These are phyloP conservation scores for Oophaga sylvatica DNA, from an alignment of 2,797 vertebrate genomes.

Conservation along the genomic window DNA sequence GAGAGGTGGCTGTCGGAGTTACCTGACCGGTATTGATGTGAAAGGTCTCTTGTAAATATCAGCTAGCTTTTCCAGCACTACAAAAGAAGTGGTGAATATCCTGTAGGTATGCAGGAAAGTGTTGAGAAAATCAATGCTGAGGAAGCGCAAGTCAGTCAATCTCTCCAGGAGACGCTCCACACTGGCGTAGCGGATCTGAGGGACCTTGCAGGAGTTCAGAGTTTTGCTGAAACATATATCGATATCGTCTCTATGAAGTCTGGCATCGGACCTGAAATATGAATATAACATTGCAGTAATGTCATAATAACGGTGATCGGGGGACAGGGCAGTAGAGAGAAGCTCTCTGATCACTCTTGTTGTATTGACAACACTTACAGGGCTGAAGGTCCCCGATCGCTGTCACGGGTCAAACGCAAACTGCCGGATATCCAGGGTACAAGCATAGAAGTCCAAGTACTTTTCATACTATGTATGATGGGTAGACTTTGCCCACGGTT, in stretches of 20 bases:
- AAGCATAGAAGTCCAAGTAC: background rate
- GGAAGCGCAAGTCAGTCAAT: conserved; percentile 93
- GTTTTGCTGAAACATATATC: conserved; percentile 99
- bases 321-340: background rate
- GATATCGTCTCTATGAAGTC: conserved; percentile 95
- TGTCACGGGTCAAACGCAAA: background rate
- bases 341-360: background rate
- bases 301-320: background rate
- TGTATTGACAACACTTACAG: background rate
- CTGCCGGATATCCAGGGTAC: no score
- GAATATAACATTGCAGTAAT: conserved; percentile 42
- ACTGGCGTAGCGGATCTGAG: conserved; percentile 95
- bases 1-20: conserved; percentile 12
- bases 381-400: background rate
- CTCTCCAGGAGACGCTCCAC: conserved; percentile 94
- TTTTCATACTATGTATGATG: background rate
- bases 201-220: conserved; percentile 98
- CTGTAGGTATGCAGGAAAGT: conserved; percentile 98
- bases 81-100: conserved; percentile 90
- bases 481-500: background rate
- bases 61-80: conserved; percentile 93
- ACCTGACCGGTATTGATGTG: conserved; percentile 96
- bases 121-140: conserved; percentile 98
- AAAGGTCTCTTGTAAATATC: conserved; percentile 97
- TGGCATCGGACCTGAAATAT: conserved; percentile 87